phyloP scores from a whole-genome alignment of 2,888 invertebrate species.

The Taenaris catops region DNA sequence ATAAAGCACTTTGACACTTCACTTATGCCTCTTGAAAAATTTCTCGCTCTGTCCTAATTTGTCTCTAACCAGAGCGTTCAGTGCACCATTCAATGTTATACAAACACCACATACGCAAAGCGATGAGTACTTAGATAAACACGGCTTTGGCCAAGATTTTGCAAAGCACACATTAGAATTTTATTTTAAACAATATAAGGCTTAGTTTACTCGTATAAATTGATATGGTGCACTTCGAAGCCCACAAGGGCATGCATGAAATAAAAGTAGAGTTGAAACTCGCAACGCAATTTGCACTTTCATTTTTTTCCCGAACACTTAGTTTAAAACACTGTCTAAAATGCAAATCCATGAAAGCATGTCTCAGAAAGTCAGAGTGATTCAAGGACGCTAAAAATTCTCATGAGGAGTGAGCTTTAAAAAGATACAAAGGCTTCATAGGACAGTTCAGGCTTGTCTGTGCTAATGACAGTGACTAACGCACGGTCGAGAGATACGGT shows the following conservation, averaged over 20 bases:
- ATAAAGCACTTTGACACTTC: conserved; percentile 66
- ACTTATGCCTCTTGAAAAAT: conserved; percentile 67
- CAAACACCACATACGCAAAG: conserved; percentile 15
- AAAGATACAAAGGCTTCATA: conserved; percentile 61
- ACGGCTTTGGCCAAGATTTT: conserved; percentile 35
- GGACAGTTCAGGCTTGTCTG: conserved; percentile 70
- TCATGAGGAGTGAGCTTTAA: conserved; percentile 61
- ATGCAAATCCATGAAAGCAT: conserved; percentile 74
- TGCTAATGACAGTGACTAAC: conserved; percentile 71
- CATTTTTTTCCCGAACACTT: conserved; percentile 64
- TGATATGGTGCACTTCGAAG: conserved; percentile 74
- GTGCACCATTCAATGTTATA: conserved; percentile 70
- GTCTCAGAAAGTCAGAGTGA: conserved; percentile 73
- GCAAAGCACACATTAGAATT: conserved; percentile 27
- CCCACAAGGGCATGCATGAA: conserved; percentile 70
- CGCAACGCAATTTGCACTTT: conserved; percentile 71
- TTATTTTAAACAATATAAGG: conserved; percentile 7
- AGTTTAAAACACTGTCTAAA: conserved; percentile 40
- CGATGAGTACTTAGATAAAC: conserved; percentile 21
- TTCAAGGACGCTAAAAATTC: conserved; percentile 50
- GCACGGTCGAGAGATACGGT: conserved; percentile 47
- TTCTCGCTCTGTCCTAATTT: conserved; percentile 63
- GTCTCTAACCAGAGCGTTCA: conserved; percentile 57
- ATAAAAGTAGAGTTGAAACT: conserved; percentile 65
- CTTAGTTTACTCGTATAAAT: conserved; percentile 45